Conservation (phyloP, 2,888 invertebrate genomes). For the Drosophila paramelanica region DNA sequence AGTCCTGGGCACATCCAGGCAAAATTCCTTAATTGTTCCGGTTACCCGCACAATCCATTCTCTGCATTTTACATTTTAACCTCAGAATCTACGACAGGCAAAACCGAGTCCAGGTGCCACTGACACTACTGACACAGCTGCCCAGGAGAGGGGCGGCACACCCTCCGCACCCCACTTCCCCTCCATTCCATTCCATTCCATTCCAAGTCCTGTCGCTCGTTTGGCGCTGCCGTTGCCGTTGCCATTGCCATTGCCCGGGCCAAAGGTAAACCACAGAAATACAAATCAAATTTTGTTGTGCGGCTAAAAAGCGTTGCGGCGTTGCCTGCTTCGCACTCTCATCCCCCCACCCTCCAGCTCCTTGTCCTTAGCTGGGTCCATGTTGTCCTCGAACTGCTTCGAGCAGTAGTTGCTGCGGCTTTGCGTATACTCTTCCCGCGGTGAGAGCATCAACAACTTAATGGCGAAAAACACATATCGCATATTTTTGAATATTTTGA, state of each 20-base stretch:
- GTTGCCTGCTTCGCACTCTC: constrained; percentile 20
- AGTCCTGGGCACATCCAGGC: constrained; percentile 51
- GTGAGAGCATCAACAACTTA: neutral
- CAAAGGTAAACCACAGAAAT: constrained; percentile 83
- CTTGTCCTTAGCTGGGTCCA: constrained; percentile 8
- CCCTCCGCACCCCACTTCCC: neutral
- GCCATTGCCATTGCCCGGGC: constrained; percentile 47
- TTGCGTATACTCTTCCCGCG: constrained; percentile 12
- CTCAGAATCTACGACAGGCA: constrained; percentile 73
- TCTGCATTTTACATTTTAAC: constrained; percentile 82
- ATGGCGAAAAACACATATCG: neutral
- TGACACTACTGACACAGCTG: constrained; percentile 65
- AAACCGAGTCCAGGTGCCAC: constrained; percentile 78
- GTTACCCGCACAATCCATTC: constrained; percentile 85
- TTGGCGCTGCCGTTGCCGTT: constrained; percentile 36
- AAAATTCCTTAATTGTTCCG: constrained; percentile 84
- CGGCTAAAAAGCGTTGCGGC: constrained; percentile 77
- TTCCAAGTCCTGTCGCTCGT: constrained; percentile 25
- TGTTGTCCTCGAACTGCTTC: constrained; percentile 22
- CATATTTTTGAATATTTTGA: too few species aligned
- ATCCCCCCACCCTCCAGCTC: neutral
- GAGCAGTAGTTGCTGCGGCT: constrained; percentile 35
- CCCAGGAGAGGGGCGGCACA: neutral
- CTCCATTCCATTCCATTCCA: neutral
- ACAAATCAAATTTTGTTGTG: constrained; percentile 84